Percentiles rank a stretch among this genome's conserved stretches.
These are phyloP conservation scores for Chymomyza procnemis DNA, from an alignment of 2,888 invertebrate species.

Conservation along the genomic window DNA sequence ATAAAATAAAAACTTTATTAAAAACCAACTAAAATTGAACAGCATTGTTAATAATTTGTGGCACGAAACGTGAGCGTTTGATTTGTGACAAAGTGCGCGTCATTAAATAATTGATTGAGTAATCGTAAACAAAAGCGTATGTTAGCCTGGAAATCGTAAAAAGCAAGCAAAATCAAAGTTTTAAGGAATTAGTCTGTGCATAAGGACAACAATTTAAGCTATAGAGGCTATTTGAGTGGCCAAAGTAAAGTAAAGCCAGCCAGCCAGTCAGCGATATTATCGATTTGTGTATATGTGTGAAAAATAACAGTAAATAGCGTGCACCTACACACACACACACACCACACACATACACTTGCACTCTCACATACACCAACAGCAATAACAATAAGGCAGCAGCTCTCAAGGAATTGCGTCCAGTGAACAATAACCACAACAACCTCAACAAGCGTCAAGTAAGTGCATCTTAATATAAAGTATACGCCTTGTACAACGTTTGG, in stretches of 20 bases:
- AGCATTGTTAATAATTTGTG: constrained; percentile 43
- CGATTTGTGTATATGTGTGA: constrained; percentile 66
- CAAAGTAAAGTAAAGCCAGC: constrained; percentile 2
- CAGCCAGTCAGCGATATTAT: constrained; percentile 43
- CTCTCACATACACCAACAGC: constrained; percentile 26
- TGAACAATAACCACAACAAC: not conserved
- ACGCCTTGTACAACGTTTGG: constrained; percentile 26
- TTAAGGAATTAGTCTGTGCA: not conserved
- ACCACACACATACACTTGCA: constrained; percentile 27
- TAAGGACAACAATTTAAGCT: not conserved
- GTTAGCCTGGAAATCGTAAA: constrained; percentile 13
- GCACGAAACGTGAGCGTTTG: constrained; percentile 19
- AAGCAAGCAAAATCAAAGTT: not conserved
- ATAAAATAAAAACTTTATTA: constrained; percentile 11
- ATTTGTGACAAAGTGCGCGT: constrained; percentile 33
- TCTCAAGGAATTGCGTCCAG: not conserved
- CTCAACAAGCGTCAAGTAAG: constrained; percentile 43
- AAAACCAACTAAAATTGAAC: constrained; percentile 10
- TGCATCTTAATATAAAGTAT: constrained; percentile 53
- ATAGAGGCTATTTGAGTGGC: too few relatives aligned
- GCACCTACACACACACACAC: constrained; percentile 32
- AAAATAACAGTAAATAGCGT: constrained; percentile 60
- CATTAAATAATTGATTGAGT: constrained; percentile 64
- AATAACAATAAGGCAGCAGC: constrained; percentile 20
- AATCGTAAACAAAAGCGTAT: constrained; percentile 48